A percentile compares a stretch with the other conserved stretches of the same genome.
Conservation (phyloP, 2,113 vertebrate genomes). For the Otis tarda region DNA sequence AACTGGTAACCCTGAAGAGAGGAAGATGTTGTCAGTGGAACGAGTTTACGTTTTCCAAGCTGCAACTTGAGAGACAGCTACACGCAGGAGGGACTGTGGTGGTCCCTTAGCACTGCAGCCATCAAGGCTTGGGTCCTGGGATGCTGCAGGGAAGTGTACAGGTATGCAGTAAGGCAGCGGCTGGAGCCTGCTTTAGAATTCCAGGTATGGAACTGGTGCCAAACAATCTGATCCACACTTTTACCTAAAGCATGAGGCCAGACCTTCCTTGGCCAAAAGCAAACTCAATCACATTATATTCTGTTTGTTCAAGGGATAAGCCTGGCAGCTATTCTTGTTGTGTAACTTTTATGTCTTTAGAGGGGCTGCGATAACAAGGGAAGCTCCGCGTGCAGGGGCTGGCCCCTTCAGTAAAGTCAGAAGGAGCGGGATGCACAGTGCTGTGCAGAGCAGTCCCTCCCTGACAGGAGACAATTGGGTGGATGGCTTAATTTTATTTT, state of each 20-base stretch:
- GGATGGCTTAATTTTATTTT: background rate
- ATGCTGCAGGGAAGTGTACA: background rate
- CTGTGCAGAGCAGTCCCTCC: background rate
- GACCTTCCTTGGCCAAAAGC: conserved; percentile 42
- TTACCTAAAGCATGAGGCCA: conserved; percentile 27
- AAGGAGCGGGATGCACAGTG: background rate
- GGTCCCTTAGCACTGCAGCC: background rate
- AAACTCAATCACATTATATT: conserved; percentile 41
- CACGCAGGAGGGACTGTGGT: background rate
- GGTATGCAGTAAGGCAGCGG: background rate
- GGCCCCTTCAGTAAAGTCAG: background rate
- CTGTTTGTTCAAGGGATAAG: conserved; percentile 51
- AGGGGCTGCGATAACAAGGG: background rate
- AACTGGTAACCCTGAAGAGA: background rate
- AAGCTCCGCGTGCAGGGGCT: background rate
- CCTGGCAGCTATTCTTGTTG: conserved; percentile 18
- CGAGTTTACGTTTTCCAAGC: background rate
- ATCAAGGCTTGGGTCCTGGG: background rate
- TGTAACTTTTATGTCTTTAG: background rate
- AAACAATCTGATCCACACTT: conserved; percentile 6
- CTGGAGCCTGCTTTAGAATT: background rate
- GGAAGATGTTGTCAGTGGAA: background rate
- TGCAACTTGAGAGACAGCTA: background rate
- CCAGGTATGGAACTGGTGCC: background rate
- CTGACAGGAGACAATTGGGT: background rate